Base-by-base conservation (phyloP, 1,140 invertebrate species). In the Aphaenogaster rudis region DNA sequence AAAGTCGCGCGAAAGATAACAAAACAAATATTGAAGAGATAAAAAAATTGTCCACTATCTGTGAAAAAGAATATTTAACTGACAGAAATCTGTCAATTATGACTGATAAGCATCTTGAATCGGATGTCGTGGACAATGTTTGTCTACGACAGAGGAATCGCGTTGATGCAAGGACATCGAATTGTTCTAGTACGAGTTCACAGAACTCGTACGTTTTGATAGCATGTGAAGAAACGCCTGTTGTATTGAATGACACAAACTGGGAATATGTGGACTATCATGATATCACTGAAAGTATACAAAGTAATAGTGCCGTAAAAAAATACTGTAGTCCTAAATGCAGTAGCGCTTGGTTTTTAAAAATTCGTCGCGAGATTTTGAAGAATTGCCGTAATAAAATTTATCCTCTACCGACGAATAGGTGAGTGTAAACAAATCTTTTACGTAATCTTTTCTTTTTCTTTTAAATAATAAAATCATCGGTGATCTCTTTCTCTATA, bases 361-460 rank as follows among this genome's bases (percentile, higher is more conserved):
- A 90, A 79, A 59, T 93, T 1, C 92, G 90, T 42, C 87, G 89
- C 9, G 86, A 90, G 9, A 76, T 94, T 66, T n/a, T 92, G 17
- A 93, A 91, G 57, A 92, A 86, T 67, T 39, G 92, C 7, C 61
- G 87, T 7, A 92, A 90, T 21, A 93, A 90, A 84, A 77, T 94
- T 77, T 86, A 63, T 67, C 93, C 93, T 59, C 28, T 48, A 3
- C 9, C 36, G 15, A 54, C 48, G 1, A 59, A 36, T 67, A 72
- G 91, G 90, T 94, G 54, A 92, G 91, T 92, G 13, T n/a, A 61
- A 11, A 72, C 28, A 28, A 13, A 48, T 63, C 3, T 36, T 63
- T 33, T 57, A 76, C 13, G 13, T 48, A 74, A n/a, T 54, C 7
- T 45, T 33, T 45, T 33, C 17, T 36, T 15, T 28, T 6, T 42